phyloP scores from a whole-genome alignment of 1,140 invertebrate genomes.

The Tyrophagus putrescentiae region DNA sequence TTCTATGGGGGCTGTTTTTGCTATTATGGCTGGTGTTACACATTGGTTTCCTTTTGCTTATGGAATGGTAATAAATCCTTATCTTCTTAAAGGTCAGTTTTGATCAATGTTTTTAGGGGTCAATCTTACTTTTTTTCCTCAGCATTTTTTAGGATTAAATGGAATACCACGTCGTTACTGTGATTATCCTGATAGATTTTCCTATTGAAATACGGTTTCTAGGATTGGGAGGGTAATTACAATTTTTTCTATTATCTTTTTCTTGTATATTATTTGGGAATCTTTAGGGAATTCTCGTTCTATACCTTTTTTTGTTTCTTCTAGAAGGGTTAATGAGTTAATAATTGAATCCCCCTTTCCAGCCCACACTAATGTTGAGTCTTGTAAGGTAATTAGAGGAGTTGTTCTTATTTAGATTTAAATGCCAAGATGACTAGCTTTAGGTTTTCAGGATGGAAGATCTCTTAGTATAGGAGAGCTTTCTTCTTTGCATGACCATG shows the following conservation, averaged over 20 bases:
- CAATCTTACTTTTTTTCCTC: constrained; percentile 45
- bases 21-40: constrained; percentile 49
- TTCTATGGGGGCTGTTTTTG: constrained; percentile 51
- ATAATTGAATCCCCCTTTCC: constrained; percentile 39
- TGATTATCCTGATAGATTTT: constrained; percentile 50
- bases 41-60: constrained; percentile 49
- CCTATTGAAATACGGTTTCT: constrained; percentile 47
- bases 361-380: constrained; percentile 41
- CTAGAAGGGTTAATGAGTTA: constrained; percentile 44
- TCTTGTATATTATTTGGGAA: constrained; percentile 43
- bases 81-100: constrained; percentile 33
- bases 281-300: constrained; percentile 32
- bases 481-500: constrained; percentile 44
- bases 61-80: constrained; percentile 40
- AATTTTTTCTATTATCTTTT: constrained; percentile 38
- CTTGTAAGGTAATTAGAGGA: constrained; percentile 32
- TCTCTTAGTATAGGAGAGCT: constrained; percentile 44
- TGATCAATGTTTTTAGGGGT: constrained; percentile 49
- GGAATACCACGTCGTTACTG: constrained; percentile 55
- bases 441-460: constrained; percentile 40
- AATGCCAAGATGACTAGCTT: constrained; percentile 38
- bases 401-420: constrained; percentile 35
- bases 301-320: constrained; percentile 34
- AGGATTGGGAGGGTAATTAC: constrained; percentile 46
- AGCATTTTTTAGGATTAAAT: constrained; percentile 34